Conservation (phyloP, 1,140 invertebrate genomes). For the Babylonia areolata region DNA sequence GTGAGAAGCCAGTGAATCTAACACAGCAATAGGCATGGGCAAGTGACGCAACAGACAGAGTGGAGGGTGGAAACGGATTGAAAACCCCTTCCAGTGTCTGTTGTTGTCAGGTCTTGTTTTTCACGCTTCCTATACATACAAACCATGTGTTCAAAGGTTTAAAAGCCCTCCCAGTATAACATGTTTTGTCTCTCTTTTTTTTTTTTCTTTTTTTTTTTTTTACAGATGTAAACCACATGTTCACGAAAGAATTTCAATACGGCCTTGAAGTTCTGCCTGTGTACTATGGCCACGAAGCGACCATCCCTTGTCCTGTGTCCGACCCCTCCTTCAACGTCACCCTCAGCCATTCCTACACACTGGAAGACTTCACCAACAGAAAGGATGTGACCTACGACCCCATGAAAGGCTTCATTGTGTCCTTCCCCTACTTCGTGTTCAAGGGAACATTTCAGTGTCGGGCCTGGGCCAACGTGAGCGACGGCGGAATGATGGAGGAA, state of each 20-base stretch:
- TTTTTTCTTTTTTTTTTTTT: too few species aligned
- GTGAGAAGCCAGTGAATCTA: too few species aligned
- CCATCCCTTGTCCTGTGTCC: slow-evolving; percentile 52
- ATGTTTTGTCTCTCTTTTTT: too few species aligned
- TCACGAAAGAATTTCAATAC: slow-evolving; percentile 24
- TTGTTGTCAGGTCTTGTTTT: too few species aligned
- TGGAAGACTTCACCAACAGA: neutral
- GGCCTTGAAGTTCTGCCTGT: slow-evolving; percentile 22
- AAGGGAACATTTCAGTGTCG: slow-evolving; percentile 47
- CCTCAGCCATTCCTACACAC: slow-evolving; percentile 30
- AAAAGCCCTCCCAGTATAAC: too few species aligned
- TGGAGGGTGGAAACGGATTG: too few species aligned
- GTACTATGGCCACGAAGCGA: slow-evolving; percentile 17
- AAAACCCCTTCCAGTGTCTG: too few species aligned
- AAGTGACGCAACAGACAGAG: too few species aligned
- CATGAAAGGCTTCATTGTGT: slow-evolving; percentile 50
- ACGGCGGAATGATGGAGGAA: neutral
- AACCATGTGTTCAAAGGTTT: too few species aligned
- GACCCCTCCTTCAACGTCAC: slow-evolving; percentile 51
- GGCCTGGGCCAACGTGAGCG: slow-evolving; percentile 34
- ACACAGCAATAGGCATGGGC: too few species aligned
- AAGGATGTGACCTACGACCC: slow-evolving; percentile 54
- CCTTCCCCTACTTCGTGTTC: slow-evolving; percentile 45
- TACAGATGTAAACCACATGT: slow-evolving; percentile 54
- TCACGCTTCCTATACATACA: too few species aligned